phyloP scores from a whole-genome alignment of 1,140 invertebrate species.

The Zaprionus vittiger region DNA sequence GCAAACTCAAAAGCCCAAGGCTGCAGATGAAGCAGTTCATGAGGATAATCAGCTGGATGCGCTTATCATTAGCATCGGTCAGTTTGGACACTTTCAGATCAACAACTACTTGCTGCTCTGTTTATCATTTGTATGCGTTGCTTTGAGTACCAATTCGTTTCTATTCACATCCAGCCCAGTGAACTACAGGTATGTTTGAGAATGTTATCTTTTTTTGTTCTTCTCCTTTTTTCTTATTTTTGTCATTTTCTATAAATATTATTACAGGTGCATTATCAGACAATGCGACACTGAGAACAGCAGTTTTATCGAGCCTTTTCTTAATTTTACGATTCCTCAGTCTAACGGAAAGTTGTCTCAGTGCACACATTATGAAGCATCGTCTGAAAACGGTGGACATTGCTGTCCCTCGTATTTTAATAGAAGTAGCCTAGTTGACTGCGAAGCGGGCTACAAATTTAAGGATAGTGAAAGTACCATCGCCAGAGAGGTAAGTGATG shows the following conservation, averaged over 20 bases:
- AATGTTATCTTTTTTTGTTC: not conserved
- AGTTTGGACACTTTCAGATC: slow-evolving; percentile 87
- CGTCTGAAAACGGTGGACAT: not conserved
- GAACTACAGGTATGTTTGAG: slow-evolving; percentile 85
- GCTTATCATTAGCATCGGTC: slow-evolving; percentile 84
- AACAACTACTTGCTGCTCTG: slow-evolving; percentile 85
- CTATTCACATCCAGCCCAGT: slow-evolving; percentile 86
- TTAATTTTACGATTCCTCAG: slow-evolving; percentile 85
- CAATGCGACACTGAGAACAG: slow-evolving; percentile 85
- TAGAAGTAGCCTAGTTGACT: slow-evolving; percentile 44
- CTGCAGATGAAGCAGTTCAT: not conserved
- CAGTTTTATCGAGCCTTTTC: slow-evolving; percentile 85
- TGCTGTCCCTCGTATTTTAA: slow-evolving; percentile 80
- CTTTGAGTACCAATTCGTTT: slow-evolving; percentile 85
- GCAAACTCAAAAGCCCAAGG: not conserved
- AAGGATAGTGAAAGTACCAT: slow-evolving; percentile 51
- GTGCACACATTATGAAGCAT: slow-evolving; percentile 84
- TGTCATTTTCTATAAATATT: no score
- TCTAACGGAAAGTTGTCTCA: slow-evolving; percentile 80
- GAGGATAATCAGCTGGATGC: slow-evolving; percentile 47
- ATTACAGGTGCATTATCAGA: slow-evolving; percentile 87
- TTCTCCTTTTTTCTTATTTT: not conserved
- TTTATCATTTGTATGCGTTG: slow-evolving; percentile 85
- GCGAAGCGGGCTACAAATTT: slow-evolving; percentile 57
- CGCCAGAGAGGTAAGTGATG: slow-evolving; percentile 55